phyloP scores from a whole-genome alignment of 2,113 vertebrate species.

The Trichomycterus rosablanca region DNA sequence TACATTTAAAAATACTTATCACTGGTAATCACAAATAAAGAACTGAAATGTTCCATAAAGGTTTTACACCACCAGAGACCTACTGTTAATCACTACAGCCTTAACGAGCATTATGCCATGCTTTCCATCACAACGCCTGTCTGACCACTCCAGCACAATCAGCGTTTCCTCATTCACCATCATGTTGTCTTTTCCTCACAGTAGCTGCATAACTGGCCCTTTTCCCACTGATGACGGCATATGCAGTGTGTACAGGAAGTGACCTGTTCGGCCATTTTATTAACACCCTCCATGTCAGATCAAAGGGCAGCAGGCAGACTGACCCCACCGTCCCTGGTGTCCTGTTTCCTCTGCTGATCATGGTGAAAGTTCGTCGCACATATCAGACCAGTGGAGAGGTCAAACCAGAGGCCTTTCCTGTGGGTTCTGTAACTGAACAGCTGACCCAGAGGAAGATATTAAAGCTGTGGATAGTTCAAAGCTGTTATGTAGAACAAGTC shows the following conservation, averaged over 20 bases:
- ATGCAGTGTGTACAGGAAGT: slow-evolving; percentile 46
- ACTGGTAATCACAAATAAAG: no score
- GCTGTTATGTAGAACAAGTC: slow-evolving; percentile 15
- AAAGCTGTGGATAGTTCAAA: neutral
- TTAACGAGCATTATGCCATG: no score
- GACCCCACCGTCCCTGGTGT: slow-evolving; percentile 9
- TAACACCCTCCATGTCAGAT: slow-evolving; percentile 9
- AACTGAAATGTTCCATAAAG: no score
- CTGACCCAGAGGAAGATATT: neutral
- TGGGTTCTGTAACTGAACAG: neutral
- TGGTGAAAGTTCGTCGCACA: slow-evolving; percentile 13
- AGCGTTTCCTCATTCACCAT: slow-evolving; percentile 6
- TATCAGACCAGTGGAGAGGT: slow-evolving; percentile 1
- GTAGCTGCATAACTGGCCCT: slow-evolving; percentile 12
- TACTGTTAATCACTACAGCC: no score
- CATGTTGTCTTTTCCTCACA: slow-evolving; percentile 9
- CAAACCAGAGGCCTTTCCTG: slow-evolving; percentile 4
- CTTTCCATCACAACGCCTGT: no score
- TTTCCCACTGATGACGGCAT: slow-evolving; percentile 52
- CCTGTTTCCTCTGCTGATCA: slow-evolving; percentile 36
- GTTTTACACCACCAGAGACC: no score
- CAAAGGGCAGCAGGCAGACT: slow-evolving; percentile 28
- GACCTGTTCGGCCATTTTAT: slow-evolving; percentile 28
- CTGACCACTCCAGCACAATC: neutral
- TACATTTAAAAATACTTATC: no score